A percentile compares a stretch with the other conserved stretches of the same genome.
Evolutionary conservation across 2,113 vertebrate genomes (phyloP).

Genomic region (Garra rufa): DNA sequence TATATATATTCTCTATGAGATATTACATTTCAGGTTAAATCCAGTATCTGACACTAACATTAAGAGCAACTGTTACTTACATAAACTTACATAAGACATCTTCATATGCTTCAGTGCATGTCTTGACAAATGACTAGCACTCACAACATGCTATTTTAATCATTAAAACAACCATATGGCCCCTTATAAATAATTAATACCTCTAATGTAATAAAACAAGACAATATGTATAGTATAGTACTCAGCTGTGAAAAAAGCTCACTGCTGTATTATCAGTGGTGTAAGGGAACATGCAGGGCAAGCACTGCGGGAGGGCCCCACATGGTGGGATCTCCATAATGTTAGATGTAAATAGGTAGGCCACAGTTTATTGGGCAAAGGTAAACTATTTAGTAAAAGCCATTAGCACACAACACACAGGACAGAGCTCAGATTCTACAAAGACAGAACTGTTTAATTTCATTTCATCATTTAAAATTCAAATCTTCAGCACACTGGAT

Average conservation of each 20-base stretch:
- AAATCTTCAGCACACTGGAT: too few relatives aligned
- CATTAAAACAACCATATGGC: constrained; percentile 51
- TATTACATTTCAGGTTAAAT: background rate
- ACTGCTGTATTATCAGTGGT: background rate
- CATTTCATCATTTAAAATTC: too few relatives aligned
- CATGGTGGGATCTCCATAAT: background rate
- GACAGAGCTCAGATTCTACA: too few relatives aligned
- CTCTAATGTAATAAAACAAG: constrained; percentile 26
- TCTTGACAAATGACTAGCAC: constrained; percentile 9
- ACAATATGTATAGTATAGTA: background rate
- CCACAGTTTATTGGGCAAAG: background rate
- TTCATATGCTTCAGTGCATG: background rate
- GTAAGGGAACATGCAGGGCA: background rate
- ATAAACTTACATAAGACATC: background rate
- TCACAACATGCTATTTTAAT: constrained; percentile 48
- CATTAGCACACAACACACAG: background rate
- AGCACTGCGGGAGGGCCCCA: background rate
- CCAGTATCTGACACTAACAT: background rate
- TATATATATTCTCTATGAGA: background rate
- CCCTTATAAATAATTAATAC: constrained; percentile 51
- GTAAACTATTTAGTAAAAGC: background rate
- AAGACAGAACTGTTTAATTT: too few relatives aligned
- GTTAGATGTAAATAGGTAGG: background rate
- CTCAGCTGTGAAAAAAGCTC: background rate
- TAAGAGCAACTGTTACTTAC: too few relatives aligned